A percentile compares a stretch with the other conserved stretches of the same genome.
Conservation (phyloP, 53 echinoderm and acorn worm species). For the Luidia sarsii region DNA sequence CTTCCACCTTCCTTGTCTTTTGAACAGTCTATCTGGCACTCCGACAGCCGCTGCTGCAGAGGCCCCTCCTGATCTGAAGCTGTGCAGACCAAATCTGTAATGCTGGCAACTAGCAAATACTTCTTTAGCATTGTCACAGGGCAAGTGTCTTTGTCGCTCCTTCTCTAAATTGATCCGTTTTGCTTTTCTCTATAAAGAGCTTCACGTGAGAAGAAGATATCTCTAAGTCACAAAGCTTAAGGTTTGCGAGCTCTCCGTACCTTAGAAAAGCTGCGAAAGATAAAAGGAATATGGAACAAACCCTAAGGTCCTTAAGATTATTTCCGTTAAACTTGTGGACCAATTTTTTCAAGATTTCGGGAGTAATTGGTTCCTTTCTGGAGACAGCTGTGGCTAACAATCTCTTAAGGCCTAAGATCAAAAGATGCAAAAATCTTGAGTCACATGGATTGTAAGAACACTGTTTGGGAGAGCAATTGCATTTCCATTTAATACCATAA, state of each 20-base stretch:
- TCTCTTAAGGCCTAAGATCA: neutral
- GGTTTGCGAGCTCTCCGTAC: conserved; percentile 2
- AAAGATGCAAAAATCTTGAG: neutral
- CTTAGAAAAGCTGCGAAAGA: conserved; percentile 17
- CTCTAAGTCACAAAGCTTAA: conserved; percentile 5
- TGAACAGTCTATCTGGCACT: conserved; percentile 46
- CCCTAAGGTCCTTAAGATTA: conserved; percentile 3
- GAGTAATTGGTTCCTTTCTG: neutral
- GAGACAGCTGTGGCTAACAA: neutral
- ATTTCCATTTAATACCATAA: neutral
- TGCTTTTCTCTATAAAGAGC: conserved; percentile 9
- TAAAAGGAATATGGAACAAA: neutral
- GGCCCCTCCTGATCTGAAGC: conserved; percentile 45
- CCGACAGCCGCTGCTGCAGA: conserved; percentile 35
- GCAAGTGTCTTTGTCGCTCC: conserved; percentile 36
- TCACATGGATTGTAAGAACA: neutral
- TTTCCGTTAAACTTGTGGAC: neutral
- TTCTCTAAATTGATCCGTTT: conserved; percentile 43
- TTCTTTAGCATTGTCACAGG: conserved; percentile 8
- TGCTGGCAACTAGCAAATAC: neutral
- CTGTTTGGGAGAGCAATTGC: neutral
- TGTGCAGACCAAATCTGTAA: neutral
- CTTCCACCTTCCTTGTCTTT: conserved; percentile 47
- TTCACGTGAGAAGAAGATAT: conserved; percentile 15
- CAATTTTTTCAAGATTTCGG: neutral